Base-by-base conservation (phyloP, 2,888 invertebrate genomes). In the Temnothorax rugatulus region DNA sequence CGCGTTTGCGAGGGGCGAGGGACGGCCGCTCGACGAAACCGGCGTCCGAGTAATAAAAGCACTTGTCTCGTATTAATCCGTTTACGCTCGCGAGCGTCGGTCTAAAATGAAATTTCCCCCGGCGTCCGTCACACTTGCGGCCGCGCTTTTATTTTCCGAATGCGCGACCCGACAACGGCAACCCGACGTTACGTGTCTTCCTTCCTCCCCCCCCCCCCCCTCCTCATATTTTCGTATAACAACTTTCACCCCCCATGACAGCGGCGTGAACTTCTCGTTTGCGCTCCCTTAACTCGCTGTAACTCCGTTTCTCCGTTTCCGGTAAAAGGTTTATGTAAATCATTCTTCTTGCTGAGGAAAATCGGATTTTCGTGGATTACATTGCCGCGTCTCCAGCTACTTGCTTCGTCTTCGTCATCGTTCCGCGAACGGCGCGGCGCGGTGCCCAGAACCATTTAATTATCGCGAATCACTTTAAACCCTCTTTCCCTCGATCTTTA, bases 271-370 rank as follows among this genome's bases (percentile, higher is more conserved):
- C 76, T 66, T 44, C 38, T 63, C 81, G 75, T 86, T 87, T 59
- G 82, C 77, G 64, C 66, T 63, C 83, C 38, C 68, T 85, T 86
- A 88, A 52, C 88, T 83, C 76, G 81, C 54, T 64, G 52, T 82
- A 82, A 82, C 82, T 82, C 88, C 82, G 88, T 89, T 88, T 87
- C 79, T 83, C 52, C 88, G 87, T 89, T 89, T 84, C 81, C 88
- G 84, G 83, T 88, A 89, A 89, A 90, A 90, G 89, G 88, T 90
- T 90, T 90, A 90, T 90, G 90, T 83, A 90, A 90, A 90, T 90
- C 86, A 84, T 90, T 88, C 83, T 86, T 89, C 84, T 86, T 86
- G 81, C 81, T 15, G 64, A 50, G 82, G 86, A 57, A 81, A 83
- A 87, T 86, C 85, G 85, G 90, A 88, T 88, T 88, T 84, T 82